Evolutionary conservation across 2,888 invertebrate species (phyloP).

Genomic region (Entomobrya multifasciata): DNA sequence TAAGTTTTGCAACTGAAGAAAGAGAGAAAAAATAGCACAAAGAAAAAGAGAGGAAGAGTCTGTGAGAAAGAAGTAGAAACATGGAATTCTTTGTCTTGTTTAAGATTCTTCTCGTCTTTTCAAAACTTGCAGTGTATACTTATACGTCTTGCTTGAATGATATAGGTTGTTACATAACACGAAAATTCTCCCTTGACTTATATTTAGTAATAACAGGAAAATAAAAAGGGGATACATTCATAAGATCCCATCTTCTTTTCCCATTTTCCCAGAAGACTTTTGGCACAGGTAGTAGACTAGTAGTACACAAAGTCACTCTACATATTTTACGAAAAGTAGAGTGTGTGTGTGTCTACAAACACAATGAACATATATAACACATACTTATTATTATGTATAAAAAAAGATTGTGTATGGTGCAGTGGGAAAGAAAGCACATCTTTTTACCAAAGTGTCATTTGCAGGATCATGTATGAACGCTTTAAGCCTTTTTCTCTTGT

Average conservation of each 20-base stretch:
- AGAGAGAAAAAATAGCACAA: background rate
- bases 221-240: background rate
- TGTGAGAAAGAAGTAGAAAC: conserved; percentile 6
- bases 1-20: background rate
- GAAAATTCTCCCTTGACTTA: background rate
- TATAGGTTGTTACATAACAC: background rate
- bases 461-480: conserved; percentile 55
- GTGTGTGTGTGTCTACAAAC: background rate
- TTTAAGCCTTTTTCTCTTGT: conserved; percentile 22
- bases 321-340: background rate
- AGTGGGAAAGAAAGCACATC: background rate
- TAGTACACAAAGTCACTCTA: background rate
- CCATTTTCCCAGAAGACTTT: conserved; percentile 47
- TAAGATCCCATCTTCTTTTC: conserved; percentile 1
- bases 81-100: conserved; percentile 51
- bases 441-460: conserved; percentile 59
- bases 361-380: too few species aligned
- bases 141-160: conserved; percentile 1
- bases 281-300: conserved; percentile 61
- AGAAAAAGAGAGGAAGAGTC: conserved; percentile 1
- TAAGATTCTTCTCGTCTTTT: conserved; percentile 47
- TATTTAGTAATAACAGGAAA: background rate
- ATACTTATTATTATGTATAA: background rate
- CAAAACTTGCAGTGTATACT: background rate
- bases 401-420: background rate